Percentiles rank a stretch among this genome's conserved stretches.
These are phyloP conservation scores for Brienomyrus longianalis DNA, from an alignment of 2,113 vertebrate species.

Conservation along the genomic window DNA sequence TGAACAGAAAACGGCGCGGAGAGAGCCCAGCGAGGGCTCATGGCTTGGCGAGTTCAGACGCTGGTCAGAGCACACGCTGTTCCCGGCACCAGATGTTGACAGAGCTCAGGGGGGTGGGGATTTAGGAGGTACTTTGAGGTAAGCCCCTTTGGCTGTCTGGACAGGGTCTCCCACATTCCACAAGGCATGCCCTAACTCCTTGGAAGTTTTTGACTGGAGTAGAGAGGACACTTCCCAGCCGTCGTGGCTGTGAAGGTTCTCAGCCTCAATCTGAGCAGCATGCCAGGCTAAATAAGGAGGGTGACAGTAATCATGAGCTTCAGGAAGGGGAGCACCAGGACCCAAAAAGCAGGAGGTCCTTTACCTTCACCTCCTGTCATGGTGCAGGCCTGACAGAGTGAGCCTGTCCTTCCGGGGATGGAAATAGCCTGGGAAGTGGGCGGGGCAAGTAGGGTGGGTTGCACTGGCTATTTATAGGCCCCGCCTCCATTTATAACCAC, in stretches of 20 bases:
- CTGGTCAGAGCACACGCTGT: background rate
- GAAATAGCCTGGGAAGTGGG: background rate
- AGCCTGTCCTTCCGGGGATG: background rate
- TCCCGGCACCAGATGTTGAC: background rate
- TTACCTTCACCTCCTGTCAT: background rate
- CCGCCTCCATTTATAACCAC: background rate
- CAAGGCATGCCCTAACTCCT: background rate
- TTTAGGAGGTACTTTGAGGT: background rate
- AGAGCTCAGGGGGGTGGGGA: background rate
- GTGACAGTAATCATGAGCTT: background rate
- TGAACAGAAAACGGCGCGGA: background rate
- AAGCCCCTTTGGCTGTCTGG: background rate
- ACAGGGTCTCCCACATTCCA: background rate
- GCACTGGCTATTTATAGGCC: slow-evolving; percentile 1
- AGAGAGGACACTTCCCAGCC: background rate
- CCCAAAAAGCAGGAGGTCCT: background rate
- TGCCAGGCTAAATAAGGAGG: background rate
- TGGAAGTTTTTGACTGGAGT: background rate
- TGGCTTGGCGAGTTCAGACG: background rate
- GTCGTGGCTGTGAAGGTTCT: background rate
- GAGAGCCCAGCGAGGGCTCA: background rate
- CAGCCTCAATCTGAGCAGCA: background rate
- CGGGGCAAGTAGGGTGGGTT: background rate
- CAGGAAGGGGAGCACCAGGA: background rate
- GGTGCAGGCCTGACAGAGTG: background rate